These are phyloP conservation scores for Melipona beecheii DNA, from an alignment of 2,888 invertebrate genomes.

Conservation along the genomic window DNA sequence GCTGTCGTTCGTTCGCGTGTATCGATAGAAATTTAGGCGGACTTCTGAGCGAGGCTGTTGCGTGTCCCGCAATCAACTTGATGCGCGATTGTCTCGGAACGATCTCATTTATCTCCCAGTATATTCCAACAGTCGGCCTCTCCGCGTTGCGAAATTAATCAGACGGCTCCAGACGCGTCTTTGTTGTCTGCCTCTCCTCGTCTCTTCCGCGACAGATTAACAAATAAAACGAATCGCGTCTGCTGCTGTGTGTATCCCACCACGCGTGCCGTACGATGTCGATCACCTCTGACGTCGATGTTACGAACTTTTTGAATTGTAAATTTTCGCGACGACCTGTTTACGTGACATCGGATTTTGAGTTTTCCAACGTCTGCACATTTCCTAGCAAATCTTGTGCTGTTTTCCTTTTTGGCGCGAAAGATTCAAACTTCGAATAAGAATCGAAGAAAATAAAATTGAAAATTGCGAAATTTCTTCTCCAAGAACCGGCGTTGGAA, in stretches of 20 bases:
- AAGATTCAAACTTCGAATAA: too few species aligned
- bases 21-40: slow-evolving; percentile 59
- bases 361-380: too few species aligned
- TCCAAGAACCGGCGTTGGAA: too few species aligned
- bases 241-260: slow-evolving; percentile 21
- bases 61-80: slow-evolving; percentile 63
- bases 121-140: slow-evolving; percentile 54
- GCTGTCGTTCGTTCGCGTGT: slow-evolving; percentile 40
- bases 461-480: too few species aligned
- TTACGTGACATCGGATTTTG: too few species aligned
- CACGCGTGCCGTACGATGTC: neutral
- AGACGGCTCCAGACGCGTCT: slow-evolving; percentile 63
- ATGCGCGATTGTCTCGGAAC: slow-evolving; percentile 66
- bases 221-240: slow-evolving; percentile 58
- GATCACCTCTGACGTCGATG: too few species aligned
- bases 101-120: slow-evolving; percentile 69
- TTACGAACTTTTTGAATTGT: too few species aligned
- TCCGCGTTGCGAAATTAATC: slow-evolving; percentile 68
- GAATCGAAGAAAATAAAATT: too few species aligned
- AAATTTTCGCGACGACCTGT: too few species aligned
- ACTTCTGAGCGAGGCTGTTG: slow-evolving; percentile 45
- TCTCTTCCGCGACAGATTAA: slow-evolving; percentile 50
- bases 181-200: slow-evolving; percentile 52
- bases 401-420: too few species aligned
- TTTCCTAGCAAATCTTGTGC: too few species aligned